Evolutionary conservation across 92 coral and sea anemone species (phyloP).

Genomic region (Phenganax stokvisi): DNA sequence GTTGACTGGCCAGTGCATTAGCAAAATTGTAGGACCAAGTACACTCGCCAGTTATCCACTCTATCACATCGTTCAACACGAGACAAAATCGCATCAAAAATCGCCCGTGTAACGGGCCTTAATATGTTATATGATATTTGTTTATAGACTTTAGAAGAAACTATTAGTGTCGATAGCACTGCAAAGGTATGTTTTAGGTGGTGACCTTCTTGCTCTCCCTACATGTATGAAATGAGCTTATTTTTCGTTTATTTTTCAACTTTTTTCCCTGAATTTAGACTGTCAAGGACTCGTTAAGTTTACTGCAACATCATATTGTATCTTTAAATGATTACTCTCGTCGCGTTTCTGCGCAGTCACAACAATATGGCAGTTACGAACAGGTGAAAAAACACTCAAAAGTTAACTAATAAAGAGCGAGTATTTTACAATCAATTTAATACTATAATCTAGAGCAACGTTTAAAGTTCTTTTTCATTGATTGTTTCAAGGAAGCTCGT

Average conservation of each 20-base stretch:
- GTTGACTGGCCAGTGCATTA: too few species aligned
- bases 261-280: not conserved
- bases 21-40: too few species aligned
- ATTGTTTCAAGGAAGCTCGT: slow-evolving; percentile 66
- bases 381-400: slow-evolving; percentile 53
- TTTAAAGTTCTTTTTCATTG: not conserved
- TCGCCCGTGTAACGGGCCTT: too few species aligned
- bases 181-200: not conserved
- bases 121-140: too few species aligned
- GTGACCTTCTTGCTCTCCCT: not conserved
- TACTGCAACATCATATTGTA: slow-evolving; percentile 59
- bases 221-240: not conserved
- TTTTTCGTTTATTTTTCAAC: not conserved
- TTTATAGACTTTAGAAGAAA: slow-evolving; percentile 62
- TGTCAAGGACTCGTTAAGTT: slow-evolving; percentile 17
- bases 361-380: slow-evolving; percentile 90
- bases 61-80: too few species aligned
- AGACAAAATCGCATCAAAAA: too few species aligned
- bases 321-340: slow-evolving; percentile 63
- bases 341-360: slow-evolving; percentile 67
- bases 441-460: not conserved
- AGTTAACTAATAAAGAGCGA: not conserved
- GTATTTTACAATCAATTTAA: not conserved
- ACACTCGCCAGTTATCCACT: too few species aligned
- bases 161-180: not conserved